Evolutionary conservation across 2,797 vertebrate genomes (phyloP), one percentile per base, ranked within the genome.

Genomic region (Nasua narica): DNA sequence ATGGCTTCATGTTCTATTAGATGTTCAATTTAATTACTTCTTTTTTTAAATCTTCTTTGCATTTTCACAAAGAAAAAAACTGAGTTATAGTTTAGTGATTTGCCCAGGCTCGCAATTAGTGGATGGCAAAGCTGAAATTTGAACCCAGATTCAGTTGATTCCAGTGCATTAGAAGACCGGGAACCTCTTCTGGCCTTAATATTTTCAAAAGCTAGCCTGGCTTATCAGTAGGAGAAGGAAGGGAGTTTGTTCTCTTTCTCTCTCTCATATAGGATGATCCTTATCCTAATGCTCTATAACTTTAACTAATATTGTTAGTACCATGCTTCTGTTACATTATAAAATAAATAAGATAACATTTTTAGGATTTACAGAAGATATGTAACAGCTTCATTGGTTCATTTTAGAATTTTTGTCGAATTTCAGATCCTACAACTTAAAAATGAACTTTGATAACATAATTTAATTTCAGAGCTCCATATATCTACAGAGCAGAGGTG

Each of bases 371-470:
- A 52, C 13, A 15, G 48, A 70, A 81, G 25, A 62, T 50, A 23
- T 19, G 19, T 88, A 82, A 77, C 7, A 56, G n/a, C 81, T 90
- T 91, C 11, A 5, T 37, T 90, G 58, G 88, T 95, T 87, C n/a
- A 35, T 37, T 94, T 93, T 96, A 84, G 62, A 84, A 91, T 81
- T 93, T 90, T 84, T 70, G 72, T 91, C 29, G 74, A 50, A 74
- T 96, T 93, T 90, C 32, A 92, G 74, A 76, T 88, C 43, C 54
- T 91, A 10, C 48, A 78, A 74, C 7, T 90, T 78, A 72, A 94
- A 87, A 83, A 40, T 89, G n/a, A 95, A 62, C 21, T 74, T 89
- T 50, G 72, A 58, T 94, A 52, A 25, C 32, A 70, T 92, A 67
- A 72, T 19, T 84, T 90, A 52, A 92, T 67, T 96, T 88, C 50